Percentiles rank a stretch among this genome's conserved stretches.
Evolutionary conservation across 2,888 invertebrate genomes (phyloP).

Genomic region (Drosophila flavopinicola): DNA sequence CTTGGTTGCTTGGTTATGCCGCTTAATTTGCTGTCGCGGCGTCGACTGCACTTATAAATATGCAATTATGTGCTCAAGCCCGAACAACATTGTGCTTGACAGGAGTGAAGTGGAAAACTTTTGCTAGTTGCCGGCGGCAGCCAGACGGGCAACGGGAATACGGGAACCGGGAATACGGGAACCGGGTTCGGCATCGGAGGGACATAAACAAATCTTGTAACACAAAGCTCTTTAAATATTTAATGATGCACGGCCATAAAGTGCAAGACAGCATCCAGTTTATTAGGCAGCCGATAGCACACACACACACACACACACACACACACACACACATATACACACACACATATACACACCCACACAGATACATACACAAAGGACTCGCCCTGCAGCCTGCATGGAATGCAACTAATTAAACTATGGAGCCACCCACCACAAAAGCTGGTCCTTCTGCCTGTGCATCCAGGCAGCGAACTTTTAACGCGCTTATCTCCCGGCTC

Average conservation of each 20-base stretch:
- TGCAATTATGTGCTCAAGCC: conserved; percentile 69
- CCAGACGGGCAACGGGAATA: no score
- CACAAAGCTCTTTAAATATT: conserved; percentile 76
- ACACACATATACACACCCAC: conserved; percentile 1
- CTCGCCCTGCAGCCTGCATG: conserved; percentile 20
- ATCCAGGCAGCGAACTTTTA: conserved; percentile 54
- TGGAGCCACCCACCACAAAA: conserved; percentile 17
- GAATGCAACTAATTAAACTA: conserved; percentile 72
- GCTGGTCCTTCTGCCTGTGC: conserved; percentile 8
- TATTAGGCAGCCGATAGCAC: conserved; percentile 60
- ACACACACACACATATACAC: neutral
- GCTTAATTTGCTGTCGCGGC: conserved; percentile 64
- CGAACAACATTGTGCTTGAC: conserved; percentile 62
- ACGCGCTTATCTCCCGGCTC: conserved; percentile 62
- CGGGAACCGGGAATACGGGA: no score
- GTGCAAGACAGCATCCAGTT: conserved; percentile 60
- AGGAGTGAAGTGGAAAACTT: conserved; percentile 37
- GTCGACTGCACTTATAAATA: conserved; percentile 70
- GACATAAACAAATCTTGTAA: conserved; percentile 71
- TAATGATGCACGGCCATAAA: conserved; percentile 68
- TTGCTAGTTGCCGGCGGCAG: conserved; percentile 24
- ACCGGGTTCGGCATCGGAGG: neutral
- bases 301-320: conserved; percentile 7
- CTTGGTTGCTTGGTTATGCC: conserved; percentile 11
- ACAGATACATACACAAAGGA: neutral